phyloP scores from a whole-genome alignment of 2,113 vertebrate species.

The Heptranchias perlo region DNA sequence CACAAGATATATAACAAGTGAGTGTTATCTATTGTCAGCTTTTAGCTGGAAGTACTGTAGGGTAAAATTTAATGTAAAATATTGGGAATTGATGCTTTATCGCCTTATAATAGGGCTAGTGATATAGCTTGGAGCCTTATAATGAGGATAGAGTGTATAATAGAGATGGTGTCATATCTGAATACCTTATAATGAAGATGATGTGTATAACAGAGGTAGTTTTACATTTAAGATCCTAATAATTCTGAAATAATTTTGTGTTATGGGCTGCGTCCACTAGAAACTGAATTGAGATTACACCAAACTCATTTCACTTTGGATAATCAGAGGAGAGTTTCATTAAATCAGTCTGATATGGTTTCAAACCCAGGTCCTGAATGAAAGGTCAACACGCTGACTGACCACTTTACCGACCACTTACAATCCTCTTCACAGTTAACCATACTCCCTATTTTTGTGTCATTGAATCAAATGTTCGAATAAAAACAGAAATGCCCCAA shows the following conservation, averaged over 20 bases:
- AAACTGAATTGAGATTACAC: not conserved
- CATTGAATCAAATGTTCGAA: too few relatives aligned
- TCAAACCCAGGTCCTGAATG: not conserved
- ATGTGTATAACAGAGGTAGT: not conserved
- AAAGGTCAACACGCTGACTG: not conserved
- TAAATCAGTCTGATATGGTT: not conserved
- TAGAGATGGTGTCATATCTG: not conserved
- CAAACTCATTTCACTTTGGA: not conserved
- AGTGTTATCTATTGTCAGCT: not conserved
- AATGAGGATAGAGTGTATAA: not conserved
- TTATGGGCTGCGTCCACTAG: not conserved
- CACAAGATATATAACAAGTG: not conserved
- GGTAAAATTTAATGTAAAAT: not conserved
- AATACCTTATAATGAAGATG: not conserved
- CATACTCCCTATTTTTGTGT: too few relatives aligned
- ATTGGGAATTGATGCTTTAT: not conserved
- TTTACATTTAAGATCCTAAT: not conserved
- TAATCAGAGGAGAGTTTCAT: not conserved
- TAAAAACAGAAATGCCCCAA: too few relatives aligned
- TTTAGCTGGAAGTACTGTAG: not conserved
- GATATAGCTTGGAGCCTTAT: not conserved
- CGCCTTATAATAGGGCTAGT: not conserved
- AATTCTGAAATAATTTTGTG: not conserved
- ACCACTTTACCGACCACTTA: not conserved
- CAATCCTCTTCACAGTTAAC: not conserved